Evolutionary conservation across 1,140 invertebrate species (phyloP).

Genomic region (Micrasema minimum): DNA sequence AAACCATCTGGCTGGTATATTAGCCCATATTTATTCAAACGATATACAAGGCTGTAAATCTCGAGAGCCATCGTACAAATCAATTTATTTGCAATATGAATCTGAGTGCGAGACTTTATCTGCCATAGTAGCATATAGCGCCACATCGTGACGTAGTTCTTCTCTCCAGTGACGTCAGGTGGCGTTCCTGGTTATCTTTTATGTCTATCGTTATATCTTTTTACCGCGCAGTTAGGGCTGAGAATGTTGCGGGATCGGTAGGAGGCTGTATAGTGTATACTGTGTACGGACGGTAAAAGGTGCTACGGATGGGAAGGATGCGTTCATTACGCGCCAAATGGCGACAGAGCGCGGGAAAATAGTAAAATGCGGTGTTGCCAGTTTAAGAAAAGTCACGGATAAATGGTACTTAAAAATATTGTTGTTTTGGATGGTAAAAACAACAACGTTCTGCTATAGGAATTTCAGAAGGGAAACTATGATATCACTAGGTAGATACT

Average conservation of each 20-base stretch:
- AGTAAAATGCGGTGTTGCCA: slow-evolving; percentile 3
- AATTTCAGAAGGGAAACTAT: too few relatives aligned
- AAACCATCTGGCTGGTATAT: too few relatives aligned
- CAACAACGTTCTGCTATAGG: too few relatives aligned
- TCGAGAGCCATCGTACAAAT: too few relatives aligned
- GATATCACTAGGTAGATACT: too few relatives aligned
- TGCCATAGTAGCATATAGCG: too few relatives aligned
- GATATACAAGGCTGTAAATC: too few relatives aligned
- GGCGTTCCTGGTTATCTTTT: slow-evolving; percentile 30
- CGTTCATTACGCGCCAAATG: slow-evolving; percentile 22
- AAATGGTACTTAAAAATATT: too few relatives aligned
- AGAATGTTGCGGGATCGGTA: slow-evolving; percentile 12
- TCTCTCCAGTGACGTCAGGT: slow-evolving; percentile 13
- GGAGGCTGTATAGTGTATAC: not conserved
- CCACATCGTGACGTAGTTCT: not conserved
- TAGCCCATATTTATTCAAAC: too few relatives aligned
- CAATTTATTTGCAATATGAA: too few relatives aligned
- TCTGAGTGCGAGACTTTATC: too few relatives aligned
- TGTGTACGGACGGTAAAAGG: not conserved
- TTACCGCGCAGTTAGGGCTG: slow-evolving; percentile 29
- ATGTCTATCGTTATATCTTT: slow-evolving; percentile 37
- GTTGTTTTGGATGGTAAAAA: too few relatives aligned
- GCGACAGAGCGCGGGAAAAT: slow-evolving; percentile 15
- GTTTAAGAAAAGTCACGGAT: slow-evolving; percentile 11
- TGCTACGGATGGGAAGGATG: not conserved